Base-by-base conservation (phyloP, 2,888 invertebrate species). In the Oithona nana region DNA sequence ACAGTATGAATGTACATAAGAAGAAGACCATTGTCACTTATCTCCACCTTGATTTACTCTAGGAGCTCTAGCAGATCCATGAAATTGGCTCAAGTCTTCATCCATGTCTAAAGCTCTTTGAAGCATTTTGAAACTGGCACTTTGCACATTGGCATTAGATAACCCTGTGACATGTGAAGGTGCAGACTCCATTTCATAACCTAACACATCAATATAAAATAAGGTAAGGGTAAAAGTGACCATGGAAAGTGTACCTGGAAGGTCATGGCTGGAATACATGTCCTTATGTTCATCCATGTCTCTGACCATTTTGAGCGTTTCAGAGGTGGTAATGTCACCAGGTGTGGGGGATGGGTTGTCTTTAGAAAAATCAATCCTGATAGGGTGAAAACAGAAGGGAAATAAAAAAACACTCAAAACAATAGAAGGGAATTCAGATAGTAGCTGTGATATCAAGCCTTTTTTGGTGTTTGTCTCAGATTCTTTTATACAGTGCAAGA, bases 101-200 rank as follows among this genome's bases (percentile, higher is more conserved):
- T 65, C 66, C 49, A 64, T 64, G 24, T 66, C 65, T 22, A 69
- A 65, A 20, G 67, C 64, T 51, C 66, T 66, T 64, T 69, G 68
- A 31, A 69, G 64, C 39, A 65, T 63, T 60, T 64, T 64, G 48
- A 59, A 59, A 28, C 31, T 39, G 20, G 59, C 59, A 28, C 59
- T 59, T 66, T 69, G 69, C 58, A 67, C 55, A 56, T 66, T 64
- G 28, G 61, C 57, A 39, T 66, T 65, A 61, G 57, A 51, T n/a
- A 56, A 28, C 13, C 56, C 56, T 28, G 13, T 56, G 28, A 26
- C 20, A 26, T 56, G 28, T n/a, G 56, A 3, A 28, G 56, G 56
- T 8, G 28, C 56, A 11, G 65, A 63, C 28, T 51, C 6, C 8
- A 16, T 6, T 39, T 39, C 39, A 39, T 11, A 39, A 16, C 39